phyloP scores from a whole-genome alignment of 2,797 vertebrate species.

The Petrocephalus schoutedeni region DNA sequence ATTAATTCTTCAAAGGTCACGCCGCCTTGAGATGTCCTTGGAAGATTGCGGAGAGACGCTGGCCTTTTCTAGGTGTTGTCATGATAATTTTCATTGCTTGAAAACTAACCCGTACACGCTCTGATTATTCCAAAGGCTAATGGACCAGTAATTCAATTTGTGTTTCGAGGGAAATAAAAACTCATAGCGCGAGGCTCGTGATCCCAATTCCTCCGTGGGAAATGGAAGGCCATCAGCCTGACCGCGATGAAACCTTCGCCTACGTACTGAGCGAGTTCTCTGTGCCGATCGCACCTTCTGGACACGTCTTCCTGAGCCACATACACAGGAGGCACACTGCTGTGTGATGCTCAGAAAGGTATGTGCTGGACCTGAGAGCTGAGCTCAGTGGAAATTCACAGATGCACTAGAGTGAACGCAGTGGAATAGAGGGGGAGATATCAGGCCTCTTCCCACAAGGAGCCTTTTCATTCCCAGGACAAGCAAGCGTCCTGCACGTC shows the following conservation, averaged over 20 bases:
- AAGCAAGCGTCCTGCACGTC: slow-evolving; percentile 15
- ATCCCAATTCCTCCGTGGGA: slow-evolving; percentile 21
- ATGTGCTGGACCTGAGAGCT: not conserved
- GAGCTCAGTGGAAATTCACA: slow-evolving; percentile 1
- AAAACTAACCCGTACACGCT: slow-evolving; percentile 68
- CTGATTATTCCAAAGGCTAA: slow-evolving; percentile 53
- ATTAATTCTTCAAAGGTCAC: slow-evolving; percentile 53
- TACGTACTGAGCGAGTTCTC: not conserved
- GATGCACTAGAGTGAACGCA: not conserved
- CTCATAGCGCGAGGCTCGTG: slow-evolving; percentile 20
- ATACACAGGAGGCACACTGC: not conserved
- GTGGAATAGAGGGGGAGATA: not conserved
- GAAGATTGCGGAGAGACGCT: slow-evolving; percentile 44
- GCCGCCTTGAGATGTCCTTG: slow-evolving; percentile 42
- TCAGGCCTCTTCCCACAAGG: slow-evolving; percentile 19
- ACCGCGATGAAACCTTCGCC: not conserved
- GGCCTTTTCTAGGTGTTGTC: slow-evolving; percentile 53
- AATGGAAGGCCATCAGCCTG: slow-evolving; percentile 24
- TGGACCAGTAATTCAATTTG: slow-evolving; percentile 44
- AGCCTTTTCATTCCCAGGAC: slow-evolving; percentile 33
- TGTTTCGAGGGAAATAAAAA: slow-evolving; percentile 36
- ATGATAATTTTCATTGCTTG: slow-evolving; percentile 68
- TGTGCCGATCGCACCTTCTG: not conserved
- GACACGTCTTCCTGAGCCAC: not conserved
- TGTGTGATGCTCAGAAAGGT: not conserved